Conservation (phyloP, 1,140 invertebrate species). For the Plodia interpunctella region DNA sequence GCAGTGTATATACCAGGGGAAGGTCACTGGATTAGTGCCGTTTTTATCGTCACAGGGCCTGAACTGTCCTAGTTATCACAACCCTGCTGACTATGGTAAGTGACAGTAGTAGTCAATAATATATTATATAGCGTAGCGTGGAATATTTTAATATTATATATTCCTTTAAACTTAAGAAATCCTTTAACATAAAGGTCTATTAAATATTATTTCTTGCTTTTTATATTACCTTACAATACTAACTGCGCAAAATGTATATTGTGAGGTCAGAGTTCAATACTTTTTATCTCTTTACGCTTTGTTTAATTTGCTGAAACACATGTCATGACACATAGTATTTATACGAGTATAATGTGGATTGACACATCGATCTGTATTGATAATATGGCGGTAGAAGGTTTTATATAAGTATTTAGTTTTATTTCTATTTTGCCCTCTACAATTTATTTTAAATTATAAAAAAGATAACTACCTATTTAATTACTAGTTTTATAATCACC, state of each 20-base stretch:
- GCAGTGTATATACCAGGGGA: conserved; percentile 94
- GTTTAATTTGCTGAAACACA: neutral
- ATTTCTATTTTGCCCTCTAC: no score
- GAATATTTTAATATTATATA: no score
- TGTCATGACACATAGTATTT: neutral
- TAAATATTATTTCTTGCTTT: no score
- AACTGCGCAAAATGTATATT: conserved; percentile 5
- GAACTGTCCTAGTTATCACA: conserved; percentile 95
- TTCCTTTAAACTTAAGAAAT: neutral
- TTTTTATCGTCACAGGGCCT: conserved; percentile 90
- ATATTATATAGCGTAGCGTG: no score
- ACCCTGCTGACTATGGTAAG: conserved; percentile 95
- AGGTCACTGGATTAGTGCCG: conserved; percentile 87
- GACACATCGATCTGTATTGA: no score
- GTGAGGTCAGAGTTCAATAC: conserved; percentile 4
- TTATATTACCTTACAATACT: conserved; percentile 8
- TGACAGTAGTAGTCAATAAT: no score
- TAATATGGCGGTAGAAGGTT: no score
- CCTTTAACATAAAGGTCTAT: no score
- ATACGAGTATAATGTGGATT: neutral
- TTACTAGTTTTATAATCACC: no score
- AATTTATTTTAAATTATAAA: no score
- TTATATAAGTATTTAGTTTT: no score
- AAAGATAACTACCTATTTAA: no score
- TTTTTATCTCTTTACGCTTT: neutral